Conservation (phyloP, 1,140 invertebrate genomes). For the Triops longicaudatus region DNA sequence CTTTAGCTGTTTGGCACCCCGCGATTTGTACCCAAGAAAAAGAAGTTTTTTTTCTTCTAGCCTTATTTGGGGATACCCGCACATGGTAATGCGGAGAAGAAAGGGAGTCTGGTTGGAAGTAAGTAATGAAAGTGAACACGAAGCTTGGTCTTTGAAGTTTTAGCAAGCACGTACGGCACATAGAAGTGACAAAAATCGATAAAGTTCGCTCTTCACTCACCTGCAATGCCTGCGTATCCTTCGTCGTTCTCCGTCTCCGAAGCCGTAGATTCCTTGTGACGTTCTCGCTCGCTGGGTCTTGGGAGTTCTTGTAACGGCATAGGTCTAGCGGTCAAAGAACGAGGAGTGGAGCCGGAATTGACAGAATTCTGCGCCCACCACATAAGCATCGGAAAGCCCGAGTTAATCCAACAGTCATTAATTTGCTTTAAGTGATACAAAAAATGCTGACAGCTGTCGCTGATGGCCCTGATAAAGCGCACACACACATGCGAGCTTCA, state of each 20-base stretch:
- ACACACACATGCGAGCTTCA: no score
- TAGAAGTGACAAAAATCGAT: not conserved
- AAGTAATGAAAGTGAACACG: not conserved
- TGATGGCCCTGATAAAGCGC: no score
- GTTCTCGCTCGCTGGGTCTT: not conserved
- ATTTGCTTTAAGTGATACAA: no score
- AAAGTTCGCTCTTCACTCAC: not conserved
- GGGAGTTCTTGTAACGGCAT: not conserved
- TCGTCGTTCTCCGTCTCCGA: slow-evolving; percentile 4
- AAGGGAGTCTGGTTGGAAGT: no score
- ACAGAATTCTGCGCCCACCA: not conserved
- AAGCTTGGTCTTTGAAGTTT: not conserved
- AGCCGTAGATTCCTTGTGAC: slow-evolving; percentile 14
- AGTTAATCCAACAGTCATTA: no score
- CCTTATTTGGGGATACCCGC: no score
- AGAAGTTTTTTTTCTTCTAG: no score
- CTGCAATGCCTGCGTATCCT: slow-evolving; percentile 14
- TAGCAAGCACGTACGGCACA: not conserved
- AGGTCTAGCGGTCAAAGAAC: not conserved
- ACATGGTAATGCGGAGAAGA: no score
- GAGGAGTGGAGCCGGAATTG: not conserved
- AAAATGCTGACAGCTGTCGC: no score
- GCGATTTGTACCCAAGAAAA: no score
- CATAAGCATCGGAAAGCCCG: no score
- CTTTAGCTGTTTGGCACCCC: no score